Evolutionary conservation across 2,113 vertebrate species (phyloP).

Genomic region (Smithornis capensis): DNA sequence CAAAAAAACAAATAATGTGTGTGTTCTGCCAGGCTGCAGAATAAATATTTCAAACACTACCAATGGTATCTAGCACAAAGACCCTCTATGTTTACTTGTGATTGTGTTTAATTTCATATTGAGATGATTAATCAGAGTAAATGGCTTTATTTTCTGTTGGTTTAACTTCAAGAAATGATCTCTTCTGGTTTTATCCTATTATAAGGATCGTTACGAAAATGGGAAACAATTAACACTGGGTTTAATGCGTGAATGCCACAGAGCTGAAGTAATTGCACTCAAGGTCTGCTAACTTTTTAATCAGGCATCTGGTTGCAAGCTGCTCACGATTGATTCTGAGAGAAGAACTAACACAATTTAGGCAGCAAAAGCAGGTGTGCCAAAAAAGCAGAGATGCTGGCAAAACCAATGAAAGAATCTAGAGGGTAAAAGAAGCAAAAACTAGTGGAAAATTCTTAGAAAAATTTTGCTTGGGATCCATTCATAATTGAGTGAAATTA

Average conservation of each 20-base stretch:
- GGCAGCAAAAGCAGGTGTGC: conserved; percentile 72
- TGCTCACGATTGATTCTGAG: conserved; percentile 76
- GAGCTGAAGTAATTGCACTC: conserved; percentile 83
- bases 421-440: conserved; percentile 45
- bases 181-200: conserved; percentile 80
- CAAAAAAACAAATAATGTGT: background rate
- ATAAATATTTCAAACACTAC: conserved; percentile 6
- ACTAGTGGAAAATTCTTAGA: conserved; percentile 14
- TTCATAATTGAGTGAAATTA: conserved; percentile 19
- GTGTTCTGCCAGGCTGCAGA: background rate
- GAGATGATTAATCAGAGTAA: conserved; percentile 73
- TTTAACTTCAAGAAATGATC: conserved; percentile 83
- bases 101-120: conserved; percentile 74
- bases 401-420: conserved; percentile 65
- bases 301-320: conserved; percentile 86
- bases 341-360: conserved; percentile 67
- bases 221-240: conserved; percentile 82
- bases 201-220: conserved; percentile 81
- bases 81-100: conserved; percentile 51
- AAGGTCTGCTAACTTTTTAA: conserved; percentile 87
- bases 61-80: background rate
- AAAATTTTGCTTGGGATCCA: background rate
- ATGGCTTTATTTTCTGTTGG: conserved; percentile 81
- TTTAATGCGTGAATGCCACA: conserved; percentile 79
- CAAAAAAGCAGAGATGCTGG: conserved; percentile 71